A percentile compares a stretch with the other conserved stretches of the same genome.
phyloP scores from a whole-genome alignment of 2,888 invertebrate genomes.

The Troides helena region DNA sequence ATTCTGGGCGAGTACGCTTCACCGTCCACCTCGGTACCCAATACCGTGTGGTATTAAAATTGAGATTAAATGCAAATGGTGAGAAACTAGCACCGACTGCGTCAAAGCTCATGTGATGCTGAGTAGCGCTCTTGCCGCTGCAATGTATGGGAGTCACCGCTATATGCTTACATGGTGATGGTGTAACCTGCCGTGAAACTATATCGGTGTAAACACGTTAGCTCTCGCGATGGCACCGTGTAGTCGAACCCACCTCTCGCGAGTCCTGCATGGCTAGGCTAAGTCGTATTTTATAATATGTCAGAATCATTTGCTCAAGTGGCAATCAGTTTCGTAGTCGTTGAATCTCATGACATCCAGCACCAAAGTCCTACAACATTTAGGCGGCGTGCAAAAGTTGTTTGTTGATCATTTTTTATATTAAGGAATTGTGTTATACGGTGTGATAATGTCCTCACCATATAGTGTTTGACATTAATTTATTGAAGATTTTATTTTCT shows the following conservation, averaged over 20 bases:
- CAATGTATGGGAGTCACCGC: too few relatives aligned
- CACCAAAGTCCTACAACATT: constrained; percentile 62
- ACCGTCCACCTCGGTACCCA: too few relatives aligned
- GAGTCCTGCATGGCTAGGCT: constrained; percentile 64
- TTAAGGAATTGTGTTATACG: constrained; percentile 78
- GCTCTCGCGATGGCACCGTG: constrained; percentile 41
- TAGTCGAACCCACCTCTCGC: constrained; percentile 72
- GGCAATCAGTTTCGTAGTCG: constrained; percentile 71
- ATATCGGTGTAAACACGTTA: constrained; percentile 9
- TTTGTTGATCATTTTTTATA: constrained; percentile 78
- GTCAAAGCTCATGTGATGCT: too few relatives aligned
- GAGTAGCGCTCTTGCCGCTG: too few relatives aligned
- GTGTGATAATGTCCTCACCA: constrained; percentile 73
- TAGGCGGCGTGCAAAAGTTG: constrained; percentile 74
- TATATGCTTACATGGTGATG: too few relatives aligned
- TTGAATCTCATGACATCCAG: constrained; percentile 77
- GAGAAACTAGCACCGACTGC: too few relatives aligned
- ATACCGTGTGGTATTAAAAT: too few relatives aligned
- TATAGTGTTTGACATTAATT: constrained; percentile 79
- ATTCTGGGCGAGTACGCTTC: too few relatives aligned
- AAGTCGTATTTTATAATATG: constrained; percentile 41
- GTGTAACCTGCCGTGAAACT: neutral
- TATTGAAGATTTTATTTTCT: constrained; percentile 80
- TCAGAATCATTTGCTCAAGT: constrained; percentile 78
- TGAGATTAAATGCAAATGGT: too few relatives aligned